Conservation (phyloP, 2,888 invertebrate species). For the Terebella lapidaria region DNA sequence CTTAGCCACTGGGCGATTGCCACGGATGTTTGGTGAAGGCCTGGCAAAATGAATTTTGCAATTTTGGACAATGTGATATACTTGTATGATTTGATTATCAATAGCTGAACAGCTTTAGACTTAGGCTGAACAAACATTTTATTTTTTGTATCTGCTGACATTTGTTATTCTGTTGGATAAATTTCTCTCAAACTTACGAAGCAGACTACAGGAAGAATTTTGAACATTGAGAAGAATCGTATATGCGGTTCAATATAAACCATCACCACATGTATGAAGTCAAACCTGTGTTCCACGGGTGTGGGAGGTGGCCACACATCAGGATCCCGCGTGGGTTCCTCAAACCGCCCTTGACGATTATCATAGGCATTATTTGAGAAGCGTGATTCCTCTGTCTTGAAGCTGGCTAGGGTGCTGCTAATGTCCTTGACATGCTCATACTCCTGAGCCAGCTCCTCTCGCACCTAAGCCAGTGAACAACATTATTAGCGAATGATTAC, state of each 20-base stretch:
- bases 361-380: slow-evolving; percentile 50
- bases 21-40: slow-evolving; percentile 41
- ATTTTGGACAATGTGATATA: too few species aligned
- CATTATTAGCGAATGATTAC: too few species aligned
- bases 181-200: too few species aligned
- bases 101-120: too few species aligned
- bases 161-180: too few species aligned
- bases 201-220: too few species aligned
- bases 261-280: background rate
- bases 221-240: too few species aligned
- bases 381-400: slow-evolving; percentile 62
- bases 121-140: too few species aligned
- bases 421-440: slow-evolving; percentile 85
- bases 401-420: slow-evolving; percentile 69
- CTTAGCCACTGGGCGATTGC: slow-evolving; percentile 15
- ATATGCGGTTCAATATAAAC: too few species aligned
- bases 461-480: slow-evolving; percentile 69
- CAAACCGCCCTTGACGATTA: slow-evolving; percentile 45
- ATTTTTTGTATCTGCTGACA: too few species aligned
- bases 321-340: slow-evolving; percentile 70
- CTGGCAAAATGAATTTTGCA: slow-evolving; percentile 23
- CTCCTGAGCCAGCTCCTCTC: slow-evolving; percentile 81
- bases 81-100: too few species aligned
- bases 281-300: slow-evolving; percentile 48
- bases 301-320: slow-evolving; percentile 77